A percentile compares a stretch with the other conserved stretches of the same genome.
phyloP scores from a whole-genome alignment of 2,888 invertebrate genomes.

The Eupithecia exiguata region DNA sequence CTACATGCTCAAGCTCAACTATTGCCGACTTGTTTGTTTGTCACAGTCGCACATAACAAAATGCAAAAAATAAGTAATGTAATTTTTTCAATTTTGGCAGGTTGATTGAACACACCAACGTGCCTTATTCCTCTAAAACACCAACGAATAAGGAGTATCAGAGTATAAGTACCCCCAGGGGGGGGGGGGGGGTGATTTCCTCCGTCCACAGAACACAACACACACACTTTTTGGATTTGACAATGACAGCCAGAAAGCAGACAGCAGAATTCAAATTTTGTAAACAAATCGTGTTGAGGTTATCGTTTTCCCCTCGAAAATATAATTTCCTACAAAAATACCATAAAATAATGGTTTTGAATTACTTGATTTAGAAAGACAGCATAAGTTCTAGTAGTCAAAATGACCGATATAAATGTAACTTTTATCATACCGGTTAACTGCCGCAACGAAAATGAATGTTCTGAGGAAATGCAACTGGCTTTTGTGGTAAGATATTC shows the following conservation, averaged over 20 bases:
- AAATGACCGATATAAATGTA: conserved; percentile 73
- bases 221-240: conserved; percentile 5
- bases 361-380: neutral
- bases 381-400: conserved; percentile 17
- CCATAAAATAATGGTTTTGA: neutral
- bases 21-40: too few relatives aligned
- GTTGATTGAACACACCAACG: too few relatives aligned
- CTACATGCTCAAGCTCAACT: too few relatives aligned
- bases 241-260: neutral
- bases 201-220: too few relatives aligned
- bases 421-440: conserved; percentile 82
- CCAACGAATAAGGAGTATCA: too few relatives aligned
- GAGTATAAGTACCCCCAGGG: too few relatives aligned
- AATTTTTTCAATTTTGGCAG: too few relatives aligned
- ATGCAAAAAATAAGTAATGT: too few relatives aligned
- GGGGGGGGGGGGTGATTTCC: too few relatives aligned
- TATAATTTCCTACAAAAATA: neutral
- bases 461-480: conserved; percentile 84
- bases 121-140: too few relatives aligned
- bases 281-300: conserved; percentile 48
- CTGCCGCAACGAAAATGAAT: conserved; percentile 78
- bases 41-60: too few relatives aligned
- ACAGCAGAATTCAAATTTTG: conserved; percentile 38
- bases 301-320: conserved; percentile 26
- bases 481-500: conserved; percentile 81